Conservation (phyloP, 2,888 invertebrate species). For the Lasioglossum oenotherae region DNA sequence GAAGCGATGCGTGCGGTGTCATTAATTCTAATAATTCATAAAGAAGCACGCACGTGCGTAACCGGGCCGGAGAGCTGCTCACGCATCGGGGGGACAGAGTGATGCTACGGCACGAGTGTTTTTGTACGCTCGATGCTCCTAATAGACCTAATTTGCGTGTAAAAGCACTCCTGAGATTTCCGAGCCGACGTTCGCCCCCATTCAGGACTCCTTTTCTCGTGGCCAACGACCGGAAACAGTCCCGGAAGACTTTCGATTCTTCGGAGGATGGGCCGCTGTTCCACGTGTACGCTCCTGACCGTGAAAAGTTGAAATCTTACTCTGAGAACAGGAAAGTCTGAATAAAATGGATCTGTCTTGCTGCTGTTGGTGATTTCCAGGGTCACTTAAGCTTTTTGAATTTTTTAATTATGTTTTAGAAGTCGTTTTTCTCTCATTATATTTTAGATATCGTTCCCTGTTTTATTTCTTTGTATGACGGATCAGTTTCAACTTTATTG, state of each 20-base stretch:
- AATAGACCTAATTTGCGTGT: conserved; percentile 83
- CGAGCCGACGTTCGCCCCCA: conserved; percentile 66
- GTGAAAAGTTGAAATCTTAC: neutral
- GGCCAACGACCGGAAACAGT: conserved; percentile 7
- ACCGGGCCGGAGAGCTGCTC: conserved; percentile 70
- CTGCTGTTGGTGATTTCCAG: neutral
- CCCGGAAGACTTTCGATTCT: conserved; percentile 48
- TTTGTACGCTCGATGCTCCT: conserved; percentile 79
- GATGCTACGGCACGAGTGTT: conserved; percentile 74
- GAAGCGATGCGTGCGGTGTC: conserved; percentile 79
- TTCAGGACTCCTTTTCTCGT: conserved; percentile 59
- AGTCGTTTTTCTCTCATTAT: no score
- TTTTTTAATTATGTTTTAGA: no score
- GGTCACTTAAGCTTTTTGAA: no score
- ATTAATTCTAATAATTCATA: conserved; percentile 84
- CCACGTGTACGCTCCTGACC: neutral
- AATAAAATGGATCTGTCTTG: neutral
- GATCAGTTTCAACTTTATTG: neutral
- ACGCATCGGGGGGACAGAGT: conserved; percentile 65
- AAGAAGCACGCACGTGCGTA: conserved; percentile 81
- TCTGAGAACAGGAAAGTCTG: neutral
- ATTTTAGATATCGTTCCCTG: neutral
- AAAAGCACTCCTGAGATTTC: conserved; percentile 76
- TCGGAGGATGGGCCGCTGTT: neutral
- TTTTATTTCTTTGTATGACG: neutral